Percentiles rank a stretch among this genome's conserved stretches.
These are phyloP conservation scores for Pissodes strobi DNA, from an alignment of 1,140 invertebrate species.

Conservation along the genomic window DNA sequence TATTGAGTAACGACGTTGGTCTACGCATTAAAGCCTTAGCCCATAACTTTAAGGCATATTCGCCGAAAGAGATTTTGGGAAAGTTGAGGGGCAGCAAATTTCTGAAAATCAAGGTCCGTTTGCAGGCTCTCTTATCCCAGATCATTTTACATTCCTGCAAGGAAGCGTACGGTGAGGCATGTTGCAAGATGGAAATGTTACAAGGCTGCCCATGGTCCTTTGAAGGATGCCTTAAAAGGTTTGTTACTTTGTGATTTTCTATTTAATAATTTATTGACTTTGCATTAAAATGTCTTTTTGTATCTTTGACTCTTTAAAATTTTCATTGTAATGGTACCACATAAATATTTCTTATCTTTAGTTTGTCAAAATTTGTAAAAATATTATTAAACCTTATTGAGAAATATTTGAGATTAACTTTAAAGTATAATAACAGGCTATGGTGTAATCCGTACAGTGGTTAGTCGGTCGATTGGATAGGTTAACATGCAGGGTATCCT, in stretches of 20 bases:
- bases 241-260: neutral
- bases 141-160: constrained; percentile 41
- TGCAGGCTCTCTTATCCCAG: constrained; percentile 33
- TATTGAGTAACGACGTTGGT: constrained; percentile 43
- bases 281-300: no score
- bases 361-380: no score
- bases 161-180: constrained; percentile 40
- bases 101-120: constrained; percentile 29
- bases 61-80: constrained; percentile 32
- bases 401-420: neutral
- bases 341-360: no score
- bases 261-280: neutral
- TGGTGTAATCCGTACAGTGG: no score
- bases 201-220: constrained; percentile 36
- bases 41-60: constrained; percentile 29
- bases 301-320: no score
- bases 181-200: constrained; percentile 39
- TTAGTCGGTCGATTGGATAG: no score
- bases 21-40: constrained; percentile 40
- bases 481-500: no score
- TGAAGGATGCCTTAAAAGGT: constrained; percentile 36
- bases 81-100: constrained; percentile 29
- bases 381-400: neutral
- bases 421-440: no score
- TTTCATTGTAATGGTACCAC: no score